Percentiles rank a stretch among this genome's conserved stretches.
Conservation (phyloP, 1,140 invertebrate genomes). For the Stenopsyche tienmushanensis region DNA sequence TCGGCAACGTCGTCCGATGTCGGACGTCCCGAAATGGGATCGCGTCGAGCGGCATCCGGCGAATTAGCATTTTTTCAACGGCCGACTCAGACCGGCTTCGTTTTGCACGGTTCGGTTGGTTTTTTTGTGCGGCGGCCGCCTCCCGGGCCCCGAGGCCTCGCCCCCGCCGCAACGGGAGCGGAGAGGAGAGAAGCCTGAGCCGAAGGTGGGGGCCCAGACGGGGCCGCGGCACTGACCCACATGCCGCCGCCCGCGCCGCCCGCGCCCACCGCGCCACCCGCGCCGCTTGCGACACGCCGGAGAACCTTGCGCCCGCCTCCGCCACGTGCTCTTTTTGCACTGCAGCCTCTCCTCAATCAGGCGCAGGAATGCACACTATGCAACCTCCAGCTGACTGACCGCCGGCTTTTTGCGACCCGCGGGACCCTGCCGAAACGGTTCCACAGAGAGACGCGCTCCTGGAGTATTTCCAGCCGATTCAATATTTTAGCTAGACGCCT, state of each 20-base stretch:
- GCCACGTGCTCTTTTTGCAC: constrained; percentile 16
- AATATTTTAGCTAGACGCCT: no score
- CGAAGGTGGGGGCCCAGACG: constrained; percentile 24
- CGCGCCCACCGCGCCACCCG: constrained; percentile 19
- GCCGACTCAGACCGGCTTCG: constrained; percentile 7
- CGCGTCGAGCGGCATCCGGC: neutral
- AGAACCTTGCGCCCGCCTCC: neutral
- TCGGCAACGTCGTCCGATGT: no score
- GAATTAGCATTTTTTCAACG: constrained; percentile 14
- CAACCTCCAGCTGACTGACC: no score
- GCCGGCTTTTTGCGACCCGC: no score
- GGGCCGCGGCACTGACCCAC: constrained; percentile 39
- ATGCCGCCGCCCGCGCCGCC: constrained; percentile 29
- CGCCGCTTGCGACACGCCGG: constrained; percentile 23
- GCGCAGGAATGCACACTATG: neutral
- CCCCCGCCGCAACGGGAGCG: neutral
- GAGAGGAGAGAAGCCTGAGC: neutral
- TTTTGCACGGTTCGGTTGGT: constrained; percentile 21
- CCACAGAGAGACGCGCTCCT: no score
- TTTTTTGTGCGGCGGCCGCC: constrained; percentile 15
- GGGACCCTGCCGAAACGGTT: no score
- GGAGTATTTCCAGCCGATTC: no score
- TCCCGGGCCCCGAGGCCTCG: constrained; percentile 22
- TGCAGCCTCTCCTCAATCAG: neutral
- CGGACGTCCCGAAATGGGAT: neutral